phyloP scores from a whole-genome alignment of 2,888 invertebrate species.

The Heliconius hortense region DNA sequence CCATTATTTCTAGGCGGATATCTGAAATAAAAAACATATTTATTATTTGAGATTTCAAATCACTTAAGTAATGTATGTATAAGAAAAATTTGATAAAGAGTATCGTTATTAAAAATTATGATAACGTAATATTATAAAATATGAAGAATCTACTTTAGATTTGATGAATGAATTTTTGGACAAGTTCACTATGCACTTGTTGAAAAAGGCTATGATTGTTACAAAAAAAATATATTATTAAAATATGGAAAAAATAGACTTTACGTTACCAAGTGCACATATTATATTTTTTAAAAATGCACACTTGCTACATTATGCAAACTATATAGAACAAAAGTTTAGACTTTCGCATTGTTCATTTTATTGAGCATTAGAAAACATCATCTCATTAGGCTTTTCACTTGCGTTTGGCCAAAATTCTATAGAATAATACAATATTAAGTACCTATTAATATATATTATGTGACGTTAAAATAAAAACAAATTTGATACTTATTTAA shows the following conservation, averaged over 20 bases:
- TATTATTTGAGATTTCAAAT: neutral
- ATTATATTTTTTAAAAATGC: neutral
- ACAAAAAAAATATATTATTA: neutral
- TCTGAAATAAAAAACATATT: constrained; percentile 56
- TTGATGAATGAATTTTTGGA: neutral
- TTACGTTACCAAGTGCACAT: neutral
- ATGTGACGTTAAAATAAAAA: constrained; percentile 13
- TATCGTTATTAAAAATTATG: neutral
- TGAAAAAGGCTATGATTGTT: neutral
- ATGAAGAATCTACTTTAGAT: too few species aligned
- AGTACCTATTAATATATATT: neutral
- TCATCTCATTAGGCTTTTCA: neutral
- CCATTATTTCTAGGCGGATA: constrained; percentile 68
- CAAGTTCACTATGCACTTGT: neutral
- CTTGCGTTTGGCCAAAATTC: neutral
- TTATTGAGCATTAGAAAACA: neutral
- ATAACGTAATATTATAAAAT: neutral
- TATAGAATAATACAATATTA: neutral
- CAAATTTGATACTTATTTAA: neutral
- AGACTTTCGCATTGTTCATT: neutral
- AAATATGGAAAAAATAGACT: neutral
- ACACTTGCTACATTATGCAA: neutral
- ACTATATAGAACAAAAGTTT: neutral
- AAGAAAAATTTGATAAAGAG: neutral
- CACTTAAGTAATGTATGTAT: too few species aligned